These are phyloP conservation scores for Elanus axillaris DNA, from an alignment of 2,113 vertebrate species.

Conservation along the genomic window DNA sequence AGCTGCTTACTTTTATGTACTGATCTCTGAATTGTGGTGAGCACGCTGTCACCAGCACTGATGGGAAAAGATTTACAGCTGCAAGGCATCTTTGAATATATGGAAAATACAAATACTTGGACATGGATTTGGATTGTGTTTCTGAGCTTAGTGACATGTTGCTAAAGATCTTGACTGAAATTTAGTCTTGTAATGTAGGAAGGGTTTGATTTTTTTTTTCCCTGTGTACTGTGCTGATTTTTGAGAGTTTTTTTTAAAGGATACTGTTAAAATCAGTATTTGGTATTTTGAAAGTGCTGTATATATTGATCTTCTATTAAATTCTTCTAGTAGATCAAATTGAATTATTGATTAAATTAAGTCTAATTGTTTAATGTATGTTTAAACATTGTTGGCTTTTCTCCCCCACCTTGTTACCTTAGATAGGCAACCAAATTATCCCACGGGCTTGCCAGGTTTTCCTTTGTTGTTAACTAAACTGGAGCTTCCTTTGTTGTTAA, in stretches of 20 bases:
- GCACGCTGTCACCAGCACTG: accelerated
- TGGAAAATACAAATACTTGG: not conserved
- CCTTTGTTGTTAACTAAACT: not conserved
- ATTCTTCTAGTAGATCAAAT: not conserved
- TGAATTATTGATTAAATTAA: not conserved
- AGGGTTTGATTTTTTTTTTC: not conserved
- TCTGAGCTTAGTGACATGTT: not conserved
- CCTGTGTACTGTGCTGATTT: not conserved
- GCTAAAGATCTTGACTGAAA: not conserved
- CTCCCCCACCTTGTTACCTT: not conserved
- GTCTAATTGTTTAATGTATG: not conserved
- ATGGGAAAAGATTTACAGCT: not conserved
- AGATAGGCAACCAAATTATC: not conserved
- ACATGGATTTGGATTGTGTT: not conserved
- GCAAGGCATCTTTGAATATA: not conserved
- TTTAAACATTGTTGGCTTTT: not conserved
- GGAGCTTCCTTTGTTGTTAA: not conserved
- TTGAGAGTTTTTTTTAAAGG: not conserved
- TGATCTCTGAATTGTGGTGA: not conserved
- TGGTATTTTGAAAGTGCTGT: not conserved
- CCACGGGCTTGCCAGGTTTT: not conserved
- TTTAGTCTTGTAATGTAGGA: not conserved
- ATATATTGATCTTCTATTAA: not conserved
- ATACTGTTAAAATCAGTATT: not conserved
- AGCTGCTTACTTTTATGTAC: not conserved